These are phyloP conservation scores for Argyrosomus regius DNA, from an alignment of 2,797 vertebrate species.

Conservation along the genomic window DNA sequence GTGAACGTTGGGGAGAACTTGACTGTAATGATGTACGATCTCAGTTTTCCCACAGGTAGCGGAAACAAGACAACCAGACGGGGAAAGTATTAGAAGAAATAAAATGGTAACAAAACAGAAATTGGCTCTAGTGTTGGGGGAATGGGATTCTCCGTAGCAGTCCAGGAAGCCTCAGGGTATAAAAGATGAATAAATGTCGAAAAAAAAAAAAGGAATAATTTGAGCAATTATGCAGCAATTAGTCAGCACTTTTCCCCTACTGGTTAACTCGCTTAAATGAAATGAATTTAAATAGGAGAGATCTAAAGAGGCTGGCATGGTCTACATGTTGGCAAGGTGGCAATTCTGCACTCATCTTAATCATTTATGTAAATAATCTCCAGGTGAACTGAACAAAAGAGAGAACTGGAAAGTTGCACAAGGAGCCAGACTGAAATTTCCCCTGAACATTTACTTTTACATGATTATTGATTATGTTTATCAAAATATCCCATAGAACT, in stretches of 20 bases:
- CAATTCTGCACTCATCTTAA: slow-evolving; percentile 7
- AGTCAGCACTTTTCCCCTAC: slow-evolving; percentile 34
- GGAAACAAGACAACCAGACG: slow-evolving; percentile 39
- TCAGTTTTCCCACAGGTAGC: slow-evolving; percentile 42
- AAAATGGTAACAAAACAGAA: slow-evolving; percentile 64
- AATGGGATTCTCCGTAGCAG: slow-evolving; percentile 28
- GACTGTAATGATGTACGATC: slow-evolving; percentile 60
- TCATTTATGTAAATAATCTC: neutral
- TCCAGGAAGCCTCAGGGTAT: slow-evolving; percentile 40
- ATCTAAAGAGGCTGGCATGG: neutral
- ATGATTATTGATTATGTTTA: no score
- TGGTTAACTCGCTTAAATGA: slow-evolving; percentile 17
- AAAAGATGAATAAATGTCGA: slow-evolving; percentile 33
- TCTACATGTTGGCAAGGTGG: neutral
- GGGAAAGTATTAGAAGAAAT: slow-evolving; percentile 55
- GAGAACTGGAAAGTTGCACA: no score
- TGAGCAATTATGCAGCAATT: slow-evolving; percentile 58
- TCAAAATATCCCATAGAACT: neutral
- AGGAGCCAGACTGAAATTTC: neutral
- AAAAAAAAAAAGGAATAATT: slow-evolving; percentile 29
- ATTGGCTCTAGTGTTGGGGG: slow-evolving; percentile 51
- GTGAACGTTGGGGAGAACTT: slow-evolving; percentile 25
- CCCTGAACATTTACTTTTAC: neutral
- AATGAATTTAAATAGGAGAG: slow-evolving; percentile 23
- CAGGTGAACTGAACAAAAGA: neutral